Conservation (phyloP, 2,113 vertebrate species). For the Solenodon paradoxus region DNA sequence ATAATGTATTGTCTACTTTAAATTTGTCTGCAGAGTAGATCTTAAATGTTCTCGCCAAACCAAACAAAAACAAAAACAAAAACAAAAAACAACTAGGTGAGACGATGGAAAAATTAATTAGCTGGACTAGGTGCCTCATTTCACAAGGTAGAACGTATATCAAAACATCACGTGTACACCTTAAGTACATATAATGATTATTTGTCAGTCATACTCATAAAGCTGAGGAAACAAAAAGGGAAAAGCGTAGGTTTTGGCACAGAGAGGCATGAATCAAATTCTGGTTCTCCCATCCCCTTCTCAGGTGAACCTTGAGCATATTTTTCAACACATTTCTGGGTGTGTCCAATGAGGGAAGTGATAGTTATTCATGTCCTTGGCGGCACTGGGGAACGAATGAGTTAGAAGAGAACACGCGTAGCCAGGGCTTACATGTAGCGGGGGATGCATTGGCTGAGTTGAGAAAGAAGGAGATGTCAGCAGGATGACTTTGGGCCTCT, state of each 20-base stretch:
- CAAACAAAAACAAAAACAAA: no score
- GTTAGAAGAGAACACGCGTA: neutral
- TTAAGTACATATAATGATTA: neutral
- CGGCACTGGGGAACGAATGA: neutral
- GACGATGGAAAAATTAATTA: neutral
- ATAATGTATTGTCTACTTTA: rapidly evolving
- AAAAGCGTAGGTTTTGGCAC: neutral
- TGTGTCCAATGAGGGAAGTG: neutral
- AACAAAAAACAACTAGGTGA: neutral
- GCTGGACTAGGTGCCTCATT: neutral
- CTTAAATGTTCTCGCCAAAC: neutral
- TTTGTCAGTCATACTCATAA: neutral
- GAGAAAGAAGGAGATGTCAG: neutral
- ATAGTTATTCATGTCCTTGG: neutral
- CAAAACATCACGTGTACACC: neutral
- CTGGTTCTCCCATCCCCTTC: no score
- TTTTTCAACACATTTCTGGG: neutral
- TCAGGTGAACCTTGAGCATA: rapidly evolving
- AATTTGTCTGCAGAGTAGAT: neutral
- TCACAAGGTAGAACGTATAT: neutral
- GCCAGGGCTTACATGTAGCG: rapidly evolving
- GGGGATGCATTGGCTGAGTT: neutral
- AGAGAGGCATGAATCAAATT: neutral
- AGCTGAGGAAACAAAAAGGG: neutral
- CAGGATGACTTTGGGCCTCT: neutral